These are phyloP conservation scores for Chrysochloris asiatica DNA, from an alignment of 2,113 vertebrate genomes.

Conservation along the genomic window DNA sequence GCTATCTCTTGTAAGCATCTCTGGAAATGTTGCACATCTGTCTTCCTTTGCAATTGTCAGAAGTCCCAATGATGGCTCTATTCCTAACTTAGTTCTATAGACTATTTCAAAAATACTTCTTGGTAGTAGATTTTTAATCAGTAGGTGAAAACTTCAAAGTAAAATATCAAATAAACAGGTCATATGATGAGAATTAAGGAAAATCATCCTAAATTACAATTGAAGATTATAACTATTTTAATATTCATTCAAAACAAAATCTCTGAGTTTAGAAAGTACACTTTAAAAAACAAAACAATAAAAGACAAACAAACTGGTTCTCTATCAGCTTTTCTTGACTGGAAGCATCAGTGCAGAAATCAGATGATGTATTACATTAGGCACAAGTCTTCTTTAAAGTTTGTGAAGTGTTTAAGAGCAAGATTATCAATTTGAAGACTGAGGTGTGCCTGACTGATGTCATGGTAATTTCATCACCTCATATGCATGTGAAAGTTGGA, in stretches of 20 bases:
- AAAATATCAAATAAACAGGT: neutral
- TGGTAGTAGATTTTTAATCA: neutral
- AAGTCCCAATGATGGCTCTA: neutral
- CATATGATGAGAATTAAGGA: neutral
- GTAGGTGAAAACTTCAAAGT: neutral
- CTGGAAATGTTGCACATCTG: neutral
- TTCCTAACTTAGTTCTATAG: neutral
- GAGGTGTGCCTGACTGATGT: no score
- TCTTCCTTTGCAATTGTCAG: neutral
- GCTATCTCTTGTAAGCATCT: neutral
- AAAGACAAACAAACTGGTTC: no score
- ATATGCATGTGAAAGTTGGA: no score
- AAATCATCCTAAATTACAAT: constrained; percentile 2
- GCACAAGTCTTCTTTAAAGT: no score
- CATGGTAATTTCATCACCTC: no score
- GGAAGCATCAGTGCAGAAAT: no score
- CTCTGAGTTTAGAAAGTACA: neutral
- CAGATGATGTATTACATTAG: no score
- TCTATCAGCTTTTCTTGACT: neutral
- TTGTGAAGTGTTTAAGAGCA: no score
- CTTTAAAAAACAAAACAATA: no score
- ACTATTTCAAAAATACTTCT: neutral
- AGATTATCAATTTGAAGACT: no score
- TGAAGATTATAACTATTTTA: neutral
- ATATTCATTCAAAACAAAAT: constrained; percentile 2